Conservation (phyloP, 1,140 invertebrate species). For the Nephila pilipes region DNA sequence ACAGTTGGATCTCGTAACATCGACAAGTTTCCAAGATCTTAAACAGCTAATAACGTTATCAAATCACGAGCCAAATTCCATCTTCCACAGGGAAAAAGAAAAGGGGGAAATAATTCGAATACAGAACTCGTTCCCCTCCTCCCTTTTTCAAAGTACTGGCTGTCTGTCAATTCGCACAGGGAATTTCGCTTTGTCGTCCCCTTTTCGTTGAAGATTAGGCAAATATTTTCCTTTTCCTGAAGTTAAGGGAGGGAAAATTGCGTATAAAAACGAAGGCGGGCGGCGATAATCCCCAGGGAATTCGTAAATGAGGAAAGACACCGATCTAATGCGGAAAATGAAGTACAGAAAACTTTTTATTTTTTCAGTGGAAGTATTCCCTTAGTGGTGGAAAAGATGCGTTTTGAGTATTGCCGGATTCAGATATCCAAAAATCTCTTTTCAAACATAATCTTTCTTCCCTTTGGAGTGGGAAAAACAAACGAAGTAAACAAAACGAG, state of each 20-base stretch:
- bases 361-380: constrained; percentile 6
- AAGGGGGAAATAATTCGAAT: neutral
- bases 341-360: neutral
- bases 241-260: neutral
- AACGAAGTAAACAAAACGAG: neutral
- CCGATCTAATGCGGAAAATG: neutral
- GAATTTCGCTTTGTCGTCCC: neutral
- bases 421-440: neutral
- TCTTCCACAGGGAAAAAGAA: neutral
- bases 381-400: neutral
- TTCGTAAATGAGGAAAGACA: neutral
- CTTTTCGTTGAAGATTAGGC: constrained; percentile 25
- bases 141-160: neutral
- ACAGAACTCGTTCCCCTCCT: neutral
- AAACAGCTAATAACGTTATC: neutral
- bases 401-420: neutral
- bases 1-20: neutral
- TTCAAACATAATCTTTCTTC: neutral
- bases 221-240: neutral
- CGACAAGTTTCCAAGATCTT: neutral
- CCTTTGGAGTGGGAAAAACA: neutral
- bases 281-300: neutral
- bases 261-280: neutral
- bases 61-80: neutral
- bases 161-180: neutral